Base-by-base conservation (phyloP, 2,888 invertebrate genomes). In the Thecophora atra region DNA sequence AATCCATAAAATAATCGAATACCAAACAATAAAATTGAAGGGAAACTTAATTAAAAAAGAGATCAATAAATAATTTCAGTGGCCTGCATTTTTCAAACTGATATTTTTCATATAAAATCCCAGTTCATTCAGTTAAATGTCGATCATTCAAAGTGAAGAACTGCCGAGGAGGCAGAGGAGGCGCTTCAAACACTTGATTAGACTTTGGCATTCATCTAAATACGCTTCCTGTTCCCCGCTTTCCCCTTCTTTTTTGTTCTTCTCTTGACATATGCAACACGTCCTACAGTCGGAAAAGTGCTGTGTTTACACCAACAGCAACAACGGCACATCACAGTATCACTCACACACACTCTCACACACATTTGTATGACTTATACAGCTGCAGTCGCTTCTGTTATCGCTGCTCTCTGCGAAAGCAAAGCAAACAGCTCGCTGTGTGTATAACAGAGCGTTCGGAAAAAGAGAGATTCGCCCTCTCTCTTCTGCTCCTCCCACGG, bases 191-290 rank as follows among this genome's bases (percentile, higher is more conserved):
- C 37, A 37, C 37, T 37, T 11, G 37, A 37, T 8, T 37, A 37
- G 37, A 37, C 37, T 37, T 37, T 37, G 37, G 11, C 37, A 37
- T 6, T 11, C 37, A 37, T 37, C 11, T 37, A 11, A 37, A 37
- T 37, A 37, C 11, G 37, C 37, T 37, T 37, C 37, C 11, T 37
- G 7, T 37, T 37, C 37, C 11, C 11, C 37, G 7, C 11, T 11
- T 37, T 37, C 37, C 6, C 6, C 37, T 8, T 37, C 37, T 8
- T 37, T 30, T 8, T 30, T 21, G 21, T 54, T 19, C 24, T 21
- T n/a, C 17, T 54, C n/a, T 8, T 54, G 21, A 54, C 54, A 54
- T 54, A 21, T 54, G 24, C 54, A n/a, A n/a, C 54, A 54, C n/a
- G n/a, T n/a, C n/a, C n/a, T n/a, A n/a, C n/a, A n/a, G n/a, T n/a